These are phyloP conservation scores for Caenorhabditis sp. DNA, from an alignment of 2,888 invertebrate genomes.

Conservation along the genomic window DNA sequence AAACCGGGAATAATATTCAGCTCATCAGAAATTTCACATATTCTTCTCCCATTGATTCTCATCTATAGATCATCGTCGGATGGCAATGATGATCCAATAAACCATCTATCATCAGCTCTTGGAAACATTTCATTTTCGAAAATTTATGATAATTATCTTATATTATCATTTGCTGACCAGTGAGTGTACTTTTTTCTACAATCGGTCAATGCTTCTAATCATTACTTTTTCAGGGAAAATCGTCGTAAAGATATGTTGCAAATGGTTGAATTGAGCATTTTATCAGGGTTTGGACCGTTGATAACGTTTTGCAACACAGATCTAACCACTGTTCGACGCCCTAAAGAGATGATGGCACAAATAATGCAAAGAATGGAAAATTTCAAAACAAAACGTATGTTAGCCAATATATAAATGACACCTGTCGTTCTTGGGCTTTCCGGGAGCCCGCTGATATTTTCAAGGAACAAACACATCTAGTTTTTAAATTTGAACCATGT, in stretches of 20 bases:
- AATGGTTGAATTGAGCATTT: slow-evolving; percentile 24
- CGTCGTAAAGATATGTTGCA: slow-evolving; percentile 20
- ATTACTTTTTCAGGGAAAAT: slow-evolving; percentile 17
- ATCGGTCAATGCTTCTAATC: not conserved
- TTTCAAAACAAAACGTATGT: slow-evolving; percentile 10
- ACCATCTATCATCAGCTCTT: slow-evolving; percentile 18
- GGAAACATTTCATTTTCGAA: slow-evolving; percentile 30
- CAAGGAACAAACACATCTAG: no score
- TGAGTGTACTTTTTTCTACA: slow-evolving; percentile 11
- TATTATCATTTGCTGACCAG: slow-evolving; percentile 32
- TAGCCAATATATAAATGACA: not conserved
- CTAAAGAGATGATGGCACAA: slow-evolving; percentile 15
- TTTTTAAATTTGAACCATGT: no score
- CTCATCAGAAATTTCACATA: slow-evolving; percentile 37
- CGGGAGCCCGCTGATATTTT: no score
- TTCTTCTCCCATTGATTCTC: slow-evolving; percentile 25
- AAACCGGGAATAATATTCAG: slow-evolving; percentile 12
- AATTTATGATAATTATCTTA: slow-evolving; percentile 23
- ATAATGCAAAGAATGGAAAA: slow-evolving; percentile 4
- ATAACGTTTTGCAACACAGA: slow-evolving; percentile 34
- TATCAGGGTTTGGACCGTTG: slow-evolving; percentile 30
- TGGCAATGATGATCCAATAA: slow-evolving; percentile 23
- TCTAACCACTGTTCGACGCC: slow-evolving; percentile 26
- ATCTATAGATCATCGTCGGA: slow-evolving; percentile 29
- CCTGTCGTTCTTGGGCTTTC: no score